A percentile compares a stretch with the other conserved stretches of the same genome.
phyloP scores from a whole-genome alignment of 2,888 invertebrate genomes.

The Leptopilina myrica region DNA sequence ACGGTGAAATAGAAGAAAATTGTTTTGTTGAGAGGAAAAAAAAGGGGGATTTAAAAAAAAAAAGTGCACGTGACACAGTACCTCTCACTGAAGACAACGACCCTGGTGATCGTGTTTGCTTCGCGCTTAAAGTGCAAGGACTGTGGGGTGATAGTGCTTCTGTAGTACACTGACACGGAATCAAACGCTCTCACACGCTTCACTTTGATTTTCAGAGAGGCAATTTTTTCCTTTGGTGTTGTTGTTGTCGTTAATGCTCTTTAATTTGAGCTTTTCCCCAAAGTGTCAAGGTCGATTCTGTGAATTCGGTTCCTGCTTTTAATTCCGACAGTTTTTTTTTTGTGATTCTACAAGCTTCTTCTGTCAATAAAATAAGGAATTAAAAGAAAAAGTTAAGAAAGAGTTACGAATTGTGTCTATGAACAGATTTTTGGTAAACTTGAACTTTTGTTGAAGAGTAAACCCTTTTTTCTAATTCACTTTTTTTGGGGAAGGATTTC shows the following conservation, averaged over 20 bases:
- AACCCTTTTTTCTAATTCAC: too few species aligned
- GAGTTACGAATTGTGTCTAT: too few species aligned
- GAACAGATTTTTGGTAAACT: too few species aligned
- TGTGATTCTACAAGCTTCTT: too few species aligned
- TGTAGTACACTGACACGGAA: slow-evolving; percentile 36
- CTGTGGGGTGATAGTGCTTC: slow-evolving; percentile 38
- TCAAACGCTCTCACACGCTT: not conserved
- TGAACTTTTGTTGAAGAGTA: too few species aligned
- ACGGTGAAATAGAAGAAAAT: slow-evolving; percentile 17
- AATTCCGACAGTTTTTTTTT: not conserved
- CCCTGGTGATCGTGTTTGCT: slow-evolving; percentile 38
- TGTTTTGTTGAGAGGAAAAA: not conserved
- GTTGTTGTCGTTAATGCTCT: not conserved
- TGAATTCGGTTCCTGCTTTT: not conserved
- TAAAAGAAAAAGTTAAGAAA: too few species aligned
- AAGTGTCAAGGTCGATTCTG: slow-evolving; percentile 27
- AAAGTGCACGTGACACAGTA: slow-evolving; percentile 29
- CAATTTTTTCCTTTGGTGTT: not conserved
- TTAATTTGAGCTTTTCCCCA: not conserved
- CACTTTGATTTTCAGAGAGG: not conserved
- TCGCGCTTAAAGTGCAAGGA: slow-evolving; percentile 37
- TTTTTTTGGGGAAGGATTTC: too few species aligned
- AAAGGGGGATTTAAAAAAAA: not conserved
- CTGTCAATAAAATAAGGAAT: too few species aligned
- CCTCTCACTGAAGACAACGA: slow-evolving; percentile 39